Evolutionary conservation across 2,797 vertebrate genomes (phyloP), one percentile per base, ranked within the genome.

Genomic region (Chaunax sp.): DNA sequence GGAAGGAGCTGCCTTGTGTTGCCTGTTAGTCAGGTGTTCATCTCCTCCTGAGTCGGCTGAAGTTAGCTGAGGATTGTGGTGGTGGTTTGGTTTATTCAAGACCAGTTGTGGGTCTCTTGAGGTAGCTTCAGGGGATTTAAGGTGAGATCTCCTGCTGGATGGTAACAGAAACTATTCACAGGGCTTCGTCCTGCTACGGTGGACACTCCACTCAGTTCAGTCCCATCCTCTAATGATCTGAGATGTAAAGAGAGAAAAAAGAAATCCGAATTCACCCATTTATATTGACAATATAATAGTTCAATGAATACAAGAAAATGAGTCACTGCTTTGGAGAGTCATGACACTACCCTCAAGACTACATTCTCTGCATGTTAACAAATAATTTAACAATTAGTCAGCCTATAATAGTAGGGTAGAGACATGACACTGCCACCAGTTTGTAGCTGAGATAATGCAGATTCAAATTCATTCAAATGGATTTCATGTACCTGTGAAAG

Each of bases 11-110:
- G 63, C 76, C 43, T 77, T 75, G 43, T 69, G 65, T 71, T 18
- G 28, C 77, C 80, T 52, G 43, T 50, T 25, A 64, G 40, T 92
- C 87, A 93, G 76, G 84, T 52, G 45, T 82, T 79, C 91, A 92
- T 91, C 52, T 69, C 60, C 8, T 53, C 13, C 16, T 3, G 26
- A 9, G 30, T 51, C 1, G 30, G 56, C 3, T n/a, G 22, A 60
- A 46, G 53, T 38, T 19, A 3, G 62, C n/a, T 25, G 60, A 65
- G 51, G 52, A 60, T 30, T 22, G 26, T 37, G 37, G 40, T 3
- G 23, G 25, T 3, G 14, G 57, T 49, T 23, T 0, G 1, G 30
- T n/a, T 19, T 46, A 28, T 28, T 30, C 13, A 16, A 23, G 47
- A 56, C 16, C 16, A 40, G 38, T 46, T 18, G 33, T 3, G 20